These are phyloP conservation scores for Desmophyllum pertusum DNA, from an alignment of 92 coral and sea anemone genomes.

Conservation along the genomic window DNA sequence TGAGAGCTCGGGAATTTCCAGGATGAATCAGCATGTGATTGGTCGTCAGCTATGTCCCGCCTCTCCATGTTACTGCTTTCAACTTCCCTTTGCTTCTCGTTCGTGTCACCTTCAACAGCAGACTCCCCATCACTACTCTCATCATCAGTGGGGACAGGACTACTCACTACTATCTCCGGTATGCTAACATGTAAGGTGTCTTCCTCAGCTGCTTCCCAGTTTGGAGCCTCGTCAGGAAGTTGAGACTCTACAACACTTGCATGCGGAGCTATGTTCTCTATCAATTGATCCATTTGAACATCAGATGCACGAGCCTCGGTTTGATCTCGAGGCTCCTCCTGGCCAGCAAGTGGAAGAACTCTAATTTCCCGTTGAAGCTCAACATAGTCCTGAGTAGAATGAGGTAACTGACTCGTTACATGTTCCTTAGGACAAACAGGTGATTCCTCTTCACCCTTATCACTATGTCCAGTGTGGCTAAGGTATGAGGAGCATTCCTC, in stretches of 20 bases:
- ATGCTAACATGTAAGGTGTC: not conserved
- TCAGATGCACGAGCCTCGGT: not conserved
- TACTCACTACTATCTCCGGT: constrained; percentile 38
- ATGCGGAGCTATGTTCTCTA: not conserved
- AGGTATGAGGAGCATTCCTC: not conserved
- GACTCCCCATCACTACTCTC: constrained; percentile 16
- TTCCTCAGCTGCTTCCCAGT: not conserved
- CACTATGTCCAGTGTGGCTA: not conserved
- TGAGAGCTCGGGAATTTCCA: not conserved
- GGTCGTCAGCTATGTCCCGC: not conserved
- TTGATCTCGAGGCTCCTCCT: not conserved
- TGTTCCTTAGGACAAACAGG: not conserved
- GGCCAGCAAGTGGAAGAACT: not conserved
- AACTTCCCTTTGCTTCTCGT: not conserved
- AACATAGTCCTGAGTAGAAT: not conserved
- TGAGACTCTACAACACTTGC: not conserved
- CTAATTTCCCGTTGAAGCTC: not conserved
- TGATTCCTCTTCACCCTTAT: not conserved
- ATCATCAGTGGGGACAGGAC: constrained; percentile 35
- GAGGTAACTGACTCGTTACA: not conserved
- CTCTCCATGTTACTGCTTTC: not conserved
- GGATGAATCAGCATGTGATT: not conserved
- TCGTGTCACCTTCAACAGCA: not conserved
- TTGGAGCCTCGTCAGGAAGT: not conserved
- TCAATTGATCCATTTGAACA: not conserved